Evolutionary conservation across 2,113 vertebrate genomes (phyloP).

Genomic region (Pionites leucogaster): DNA sequence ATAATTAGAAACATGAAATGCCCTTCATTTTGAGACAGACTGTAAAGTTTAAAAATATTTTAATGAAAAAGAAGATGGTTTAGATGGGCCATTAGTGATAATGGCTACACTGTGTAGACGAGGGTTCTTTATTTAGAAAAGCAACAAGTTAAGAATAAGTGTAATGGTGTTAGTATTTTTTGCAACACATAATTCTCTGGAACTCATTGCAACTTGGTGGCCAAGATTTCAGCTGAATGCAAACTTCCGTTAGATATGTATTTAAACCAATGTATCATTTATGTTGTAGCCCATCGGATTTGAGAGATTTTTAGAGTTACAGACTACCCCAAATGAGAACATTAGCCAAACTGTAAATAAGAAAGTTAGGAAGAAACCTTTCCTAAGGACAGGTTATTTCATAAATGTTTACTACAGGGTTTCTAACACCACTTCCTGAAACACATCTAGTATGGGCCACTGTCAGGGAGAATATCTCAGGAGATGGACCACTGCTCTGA

Average conservation of each 20-base stretch:
- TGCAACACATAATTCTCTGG: neutral
- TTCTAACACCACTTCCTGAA: neutral
- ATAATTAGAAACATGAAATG: neutral
- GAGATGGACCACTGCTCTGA: slow-evolving; percentile 48
- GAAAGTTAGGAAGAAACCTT: neutral
- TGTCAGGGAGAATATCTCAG: neutral
- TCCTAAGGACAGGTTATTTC: neutral
- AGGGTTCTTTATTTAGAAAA: neutral
- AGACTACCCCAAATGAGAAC: neutral
- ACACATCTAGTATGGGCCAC: neutral
- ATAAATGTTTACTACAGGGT: neutral
- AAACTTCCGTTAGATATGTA: neutral
- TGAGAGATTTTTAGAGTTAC: neutral
- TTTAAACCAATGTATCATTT: neutral
- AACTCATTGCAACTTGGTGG: neutral
- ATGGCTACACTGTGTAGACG: neutral
- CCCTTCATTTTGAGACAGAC: neutral
- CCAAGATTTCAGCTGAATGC: neutral
- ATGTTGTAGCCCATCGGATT: neutral
- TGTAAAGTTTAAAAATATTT: neutral
- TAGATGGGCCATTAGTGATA: neutral
- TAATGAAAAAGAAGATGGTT: neutral
- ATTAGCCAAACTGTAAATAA: neutral
- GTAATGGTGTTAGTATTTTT: neutral
- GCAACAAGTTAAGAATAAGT: neutral